These are phyloP conservation scores for Saccopteryx leptura DNA, from an alignment of 2,113 vertebrate species.

Conservation along the genomic window DNA sequence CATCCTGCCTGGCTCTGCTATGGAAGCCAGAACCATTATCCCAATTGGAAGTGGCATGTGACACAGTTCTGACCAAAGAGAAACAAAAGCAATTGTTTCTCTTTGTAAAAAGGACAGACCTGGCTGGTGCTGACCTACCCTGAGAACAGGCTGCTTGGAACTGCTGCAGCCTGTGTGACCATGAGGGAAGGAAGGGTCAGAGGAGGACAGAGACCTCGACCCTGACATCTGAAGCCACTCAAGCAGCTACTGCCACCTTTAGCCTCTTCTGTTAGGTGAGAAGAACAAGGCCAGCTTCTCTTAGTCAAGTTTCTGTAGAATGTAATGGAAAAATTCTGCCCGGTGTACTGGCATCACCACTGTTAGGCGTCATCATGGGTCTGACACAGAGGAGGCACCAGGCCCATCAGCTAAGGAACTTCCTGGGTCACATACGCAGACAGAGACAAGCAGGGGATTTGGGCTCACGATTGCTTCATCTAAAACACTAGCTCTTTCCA, in stretches of 20 bases:
- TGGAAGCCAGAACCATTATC: background rate
- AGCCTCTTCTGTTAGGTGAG: background rate
- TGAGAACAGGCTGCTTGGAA: background rate
- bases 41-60: background rate
- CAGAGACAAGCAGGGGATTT: background rate
- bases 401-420: background rate
- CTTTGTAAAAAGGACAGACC: background rate
- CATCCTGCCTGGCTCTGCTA: background rate
- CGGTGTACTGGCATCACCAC: background rate
- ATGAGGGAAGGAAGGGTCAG: background rate
- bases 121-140: background rate
- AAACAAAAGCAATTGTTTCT: background rate
- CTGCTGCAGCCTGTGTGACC: background rate
- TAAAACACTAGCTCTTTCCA: background rate
- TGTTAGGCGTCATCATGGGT: background rate
- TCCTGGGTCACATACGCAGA: background rate
- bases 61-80: background rate
- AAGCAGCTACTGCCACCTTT: background rate
- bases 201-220: background rate
- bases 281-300: background rate
- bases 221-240: background rate
- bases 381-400: background rate
- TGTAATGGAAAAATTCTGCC: background rate
- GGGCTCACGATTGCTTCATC: background rate
- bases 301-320: background rate